Evolutionary conservation across 2,797 vertebrate species (phyloP), one percentile per base, ranked within the genome.

Genomic region (Dryobates pubescens): DNA sequence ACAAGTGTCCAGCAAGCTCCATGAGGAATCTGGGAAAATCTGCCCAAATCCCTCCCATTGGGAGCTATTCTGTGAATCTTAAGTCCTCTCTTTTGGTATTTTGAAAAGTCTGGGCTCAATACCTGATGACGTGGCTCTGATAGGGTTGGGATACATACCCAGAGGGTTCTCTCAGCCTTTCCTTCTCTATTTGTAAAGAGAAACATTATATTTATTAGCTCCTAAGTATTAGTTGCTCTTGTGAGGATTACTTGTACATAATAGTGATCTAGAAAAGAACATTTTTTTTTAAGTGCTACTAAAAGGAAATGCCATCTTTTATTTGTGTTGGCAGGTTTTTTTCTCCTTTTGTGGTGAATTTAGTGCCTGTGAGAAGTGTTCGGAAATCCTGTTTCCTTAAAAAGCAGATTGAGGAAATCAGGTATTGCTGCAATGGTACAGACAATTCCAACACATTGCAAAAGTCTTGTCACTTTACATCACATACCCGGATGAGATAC

Each of bases 1-100:
- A 41, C 0, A 0, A 85, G 30, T 1, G 2, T 14, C 49, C 30
- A 19, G 12, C 0, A 0, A 57, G 17, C 27, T 34, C 5, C 4
- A 0, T 15, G 7, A 3, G 51, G 9, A 90, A 47, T 3, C n/a
- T 26, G 30, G 24, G 34, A 62, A 43, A 19, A 62, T 15, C 17
- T 86, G 20, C 34, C 82, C 32, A 13, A 68, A 88, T 12, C 3
- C 4, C 24, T 86, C 14, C 7, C 13, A 17, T 7, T 68, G 17
- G 51, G 14, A 77, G n/a, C 7, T 58, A 18, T 24, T 67, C 59
- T 71, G 17, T 6, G 2, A 32, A 34, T 36, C 23, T 36, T 27
- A 69, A 30, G 13, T n/a, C 45, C 20, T 36, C 2, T 81, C 41
- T 71, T 56, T 58, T 47, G 6, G 26, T 62, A 13, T 73, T 86